Conservation (phyloP, 2,797 vertebrate genomes). For the Stomatorhinus walkeri region DNA sequence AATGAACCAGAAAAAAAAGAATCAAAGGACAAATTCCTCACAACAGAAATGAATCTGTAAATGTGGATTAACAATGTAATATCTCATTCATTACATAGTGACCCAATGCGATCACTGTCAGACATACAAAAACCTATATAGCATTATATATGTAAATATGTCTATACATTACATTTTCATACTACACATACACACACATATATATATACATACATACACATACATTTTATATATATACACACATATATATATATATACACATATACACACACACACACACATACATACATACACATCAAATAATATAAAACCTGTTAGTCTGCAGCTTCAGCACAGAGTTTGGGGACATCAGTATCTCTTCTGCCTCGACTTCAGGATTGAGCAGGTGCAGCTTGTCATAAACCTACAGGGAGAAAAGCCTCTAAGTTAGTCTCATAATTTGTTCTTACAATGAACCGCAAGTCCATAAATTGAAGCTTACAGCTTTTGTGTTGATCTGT, state of each 20-base stretch:
- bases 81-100: neutral
- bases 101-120: neutral
- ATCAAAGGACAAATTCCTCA: neutral
- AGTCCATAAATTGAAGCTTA: neutral
- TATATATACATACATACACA: too few relatives aligned
- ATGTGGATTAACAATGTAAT: neutral
- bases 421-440: neutral
- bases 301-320: constrained; percentile 66
- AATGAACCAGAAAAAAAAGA: neutral
- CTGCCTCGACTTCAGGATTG: constrained; percentile 67
- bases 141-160: neutral
- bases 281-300: too few relatives aligned
- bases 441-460: neutral
- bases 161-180: neutral
- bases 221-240: too few relatives aligned
- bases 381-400: constrained; percentile 81
- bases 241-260: too few relatives aligned
- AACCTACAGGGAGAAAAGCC: constrained; percentile 61
- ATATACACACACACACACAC: too few relatives aligned
- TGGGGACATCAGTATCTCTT: constrained; percentile 84
- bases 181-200: neutral
- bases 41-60: neutral
- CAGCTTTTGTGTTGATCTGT: neutral
- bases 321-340: constrained; percentile 82
- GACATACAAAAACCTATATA: neutral